Evolutionary conservation across 2,888 invertebrate genomes (phyloP), one percentile per base, ranked within the genome.

Genomic region (Xestia sexstrigata): DNA sequence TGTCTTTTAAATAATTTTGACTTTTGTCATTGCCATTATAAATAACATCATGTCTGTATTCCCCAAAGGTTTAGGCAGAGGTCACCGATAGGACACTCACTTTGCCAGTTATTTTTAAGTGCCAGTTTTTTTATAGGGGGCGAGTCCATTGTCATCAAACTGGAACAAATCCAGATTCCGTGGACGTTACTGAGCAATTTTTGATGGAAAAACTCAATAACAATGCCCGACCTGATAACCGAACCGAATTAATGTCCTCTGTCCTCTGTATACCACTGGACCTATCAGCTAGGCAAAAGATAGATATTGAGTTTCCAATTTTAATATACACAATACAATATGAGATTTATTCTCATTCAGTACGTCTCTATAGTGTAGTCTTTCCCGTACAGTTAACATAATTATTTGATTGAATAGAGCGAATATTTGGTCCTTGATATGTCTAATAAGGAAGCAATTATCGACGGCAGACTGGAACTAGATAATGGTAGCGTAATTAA

Each of bases 381-480:
- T 76, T 66, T 66, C 20, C 6, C 17, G 23, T 35, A 26, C 49
- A 69, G 26, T 52, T 45, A 68, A 78, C 45, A 39, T 39, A 45
- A 52, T 58, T 63, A 35, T 69, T 63, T 78, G 45, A 78, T 63
- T 52, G 65, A 69, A 68, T 77, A 45, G 23, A 30, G 17, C n/a
- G 45, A 45, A 63, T 63, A 52, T 78, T 78, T 68, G 42, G 23
- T 35, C 26, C n/a, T 52, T 63, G 45, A 45, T 35, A 8, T 69
- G 17, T 69, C 26, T 42, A 47, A 5, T 77, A 20, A 55, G 69
- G 52, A 78, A 78, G 20, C 15, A 39, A 55, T 42, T 15, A 23
- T 58, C 42, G 30, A 13, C 15, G 20, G 39, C 7, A 49, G 26
- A 39, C 13, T 39, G 45, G 39, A 42, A 68, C 52, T 26, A 35